These are phyloP conservation scores for Microctenopoma steveboyesi DNA, from an alignment of 2,797 vertebrate genomes.

Conservation along the genomic window DNA sequence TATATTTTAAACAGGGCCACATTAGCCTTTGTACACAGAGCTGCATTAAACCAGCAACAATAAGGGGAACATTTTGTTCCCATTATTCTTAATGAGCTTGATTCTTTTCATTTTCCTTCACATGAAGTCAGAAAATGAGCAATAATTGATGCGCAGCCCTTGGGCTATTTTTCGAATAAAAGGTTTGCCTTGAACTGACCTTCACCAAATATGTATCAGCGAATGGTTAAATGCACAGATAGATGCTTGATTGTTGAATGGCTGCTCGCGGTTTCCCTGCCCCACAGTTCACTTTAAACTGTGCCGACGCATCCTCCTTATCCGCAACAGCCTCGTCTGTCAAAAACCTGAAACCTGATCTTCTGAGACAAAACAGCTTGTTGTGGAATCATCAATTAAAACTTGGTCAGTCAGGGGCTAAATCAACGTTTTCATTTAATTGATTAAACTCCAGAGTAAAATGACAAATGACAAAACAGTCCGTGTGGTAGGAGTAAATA, in stretches of 20 bases:
- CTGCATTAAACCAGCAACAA: background rate
- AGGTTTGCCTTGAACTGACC: background rate
- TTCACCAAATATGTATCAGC: no score
- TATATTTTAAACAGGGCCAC: background rate
- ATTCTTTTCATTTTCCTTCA: background rate
- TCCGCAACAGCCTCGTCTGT: background rate
- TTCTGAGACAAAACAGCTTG: background rate
- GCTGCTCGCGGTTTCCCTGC: background rate
- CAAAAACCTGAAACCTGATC: constrained; percentile 16
- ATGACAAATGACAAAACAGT: no score
- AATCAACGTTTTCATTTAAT: background rate
- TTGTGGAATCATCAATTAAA: constrained; percentile 4
- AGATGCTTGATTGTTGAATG: background rate
- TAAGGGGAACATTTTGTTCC: no score
- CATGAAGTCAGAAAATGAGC: background rate
- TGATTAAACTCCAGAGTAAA: no score
- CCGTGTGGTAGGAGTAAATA: no score
- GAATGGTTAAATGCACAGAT: background rate
- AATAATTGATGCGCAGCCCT: background rate
- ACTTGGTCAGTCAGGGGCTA: background rate
- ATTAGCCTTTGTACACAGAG: background rate
- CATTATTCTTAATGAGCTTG: constrained; percentile 1
- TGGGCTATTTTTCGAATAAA: background rate
- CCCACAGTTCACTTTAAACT: background rate
- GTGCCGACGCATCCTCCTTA: background rate